Evolutionary conservation across 2,888 invertebrate species (phyloP), one percentile per base, ranked within the genome.

Genomic region (Dynastes hyllus): DNA sequence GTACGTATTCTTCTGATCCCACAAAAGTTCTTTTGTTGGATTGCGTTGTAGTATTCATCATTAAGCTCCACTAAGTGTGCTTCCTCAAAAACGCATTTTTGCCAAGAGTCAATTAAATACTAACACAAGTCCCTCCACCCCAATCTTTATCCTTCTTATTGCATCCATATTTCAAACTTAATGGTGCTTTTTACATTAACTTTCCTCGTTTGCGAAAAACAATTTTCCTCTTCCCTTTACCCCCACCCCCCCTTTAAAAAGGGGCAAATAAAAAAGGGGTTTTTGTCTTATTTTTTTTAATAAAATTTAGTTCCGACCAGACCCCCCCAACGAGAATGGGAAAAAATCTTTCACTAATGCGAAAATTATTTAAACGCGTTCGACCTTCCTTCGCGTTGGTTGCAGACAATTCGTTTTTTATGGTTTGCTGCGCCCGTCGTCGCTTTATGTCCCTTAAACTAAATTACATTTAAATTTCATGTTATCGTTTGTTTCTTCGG

Each of bases 381-480:
- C 22, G 22, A 22, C 55, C 55, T 58, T 58, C 8, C 11, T 11
- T 16, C 3, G 22, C 9, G n/a, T 16, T 16, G 16, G 55, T 22
- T 58, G 55, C 55, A 58, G 8, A 5, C 22, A 58, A 58, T 58
- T 58, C 22, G 55, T 22, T 45, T 22, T 58, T 58, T 58, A 58
- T 16, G 55, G 55, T 22, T 22, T 16, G 22, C 27, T 22, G 55
- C 55, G 55, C 22, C 55, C 22, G 22, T 22, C 55, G 22, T 2
- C 29, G 61, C 22, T 75, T 75, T 58, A 58, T 37, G 61, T 75
- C 61, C 27, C 29, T 75, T 75, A 75, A 75, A 75, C 55, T 22
- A 75, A 75, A 63, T 75, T 75, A 75, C 73, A 75, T 75, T 75
- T 75, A 75, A 75, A 75, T 75, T 75, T 75, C 73, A 75, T 75